Base-by-base conservation (phyloP, 2,113 vertebrate genomes). In the Python bivittatus region DNA sequence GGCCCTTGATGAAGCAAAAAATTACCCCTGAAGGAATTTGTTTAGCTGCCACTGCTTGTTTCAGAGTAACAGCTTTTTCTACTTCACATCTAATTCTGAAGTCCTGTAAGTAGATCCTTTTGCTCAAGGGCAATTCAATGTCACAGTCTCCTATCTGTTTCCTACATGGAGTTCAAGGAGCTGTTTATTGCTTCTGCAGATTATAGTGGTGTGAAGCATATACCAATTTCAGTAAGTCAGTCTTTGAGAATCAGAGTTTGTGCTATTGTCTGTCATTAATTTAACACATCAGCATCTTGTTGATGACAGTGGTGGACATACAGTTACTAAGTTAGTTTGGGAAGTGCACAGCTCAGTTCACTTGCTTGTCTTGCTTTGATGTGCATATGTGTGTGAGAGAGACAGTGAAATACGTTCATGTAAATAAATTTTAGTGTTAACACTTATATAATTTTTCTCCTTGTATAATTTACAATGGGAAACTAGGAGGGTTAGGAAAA, bases 271-370 rank as follows among this genome's bases (percentile, higher is more conserved):
- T 92, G 92, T 93, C 94, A 15, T 94, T 94, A 88, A 90, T 95
- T 96, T 96, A 96, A 91, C 92, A 85, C 91, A 12, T 96, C 94
- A 93, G 91, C 56, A 94, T 91, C 58, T 61, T 84, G 91, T 94
- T 96, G 93, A 93, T 93, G 94, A 88, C 93, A 93, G 94, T 84
- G 90, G 94, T 1, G 93, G 95, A 96, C 95, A 95, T 94, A 95
- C 84, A 93, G 94, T 96, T 96, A 92, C 96, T 96, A 97, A 97
- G 90, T 96, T 97, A 95, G 96, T 95, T 64, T 84, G 56, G 79
- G 89, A 53, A 89, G 88, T 90, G 94, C 96, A 96, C 96, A 96
- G 29, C 91, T 94, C 93, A 96, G 96, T 96, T 96, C 96, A 96
- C 68, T 94, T 85, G 91, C 57, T 96, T 95, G 88, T 92, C 94